Evolutionary conservation across 2,113 vertebrate genomes (phyloP).

Genomic region (Scopus umbretta): DNA sequence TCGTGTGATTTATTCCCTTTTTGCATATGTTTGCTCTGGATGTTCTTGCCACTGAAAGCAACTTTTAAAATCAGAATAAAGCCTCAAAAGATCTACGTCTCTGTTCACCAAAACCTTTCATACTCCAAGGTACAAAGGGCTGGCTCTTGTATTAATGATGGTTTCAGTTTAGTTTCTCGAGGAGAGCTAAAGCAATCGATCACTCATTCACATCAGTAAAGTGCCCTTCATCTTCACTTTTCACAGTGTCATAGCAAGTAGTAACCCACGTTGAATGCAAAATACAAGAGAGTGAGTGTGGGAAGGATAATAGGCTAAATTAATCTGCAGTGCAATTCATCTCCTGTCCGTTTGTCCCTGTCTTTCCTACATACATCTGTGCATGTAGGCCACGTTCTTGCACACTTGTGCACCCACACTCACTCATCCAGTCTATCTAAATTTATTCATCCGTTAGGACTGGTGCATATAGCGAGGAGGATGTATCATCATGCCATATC

Average conservation of each 20-base stretch:
- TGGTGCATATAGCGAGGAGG: too few relatives aligned
- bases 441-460: neutral
- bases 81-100: neutral
- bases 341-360: neutral
- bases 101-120: neutral
- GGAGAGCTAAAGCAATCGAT: neutral
- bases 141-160: neutral
- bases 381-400: neutral
- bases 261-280: neutral
- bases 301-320: neutral
- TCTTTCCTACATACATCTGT: neutral
- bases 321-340: neutral
- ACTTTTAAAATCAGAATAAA: neutral
- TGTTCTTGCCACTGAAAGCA: neutral
- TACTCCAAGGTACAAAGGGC: neutral
- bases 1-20: neutral
- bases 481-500: neutral
- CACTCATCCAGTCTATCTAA: neutral
- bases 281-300: neutral
- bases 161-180: neutral
- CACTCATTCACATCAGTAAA: conserved; percentile 10
- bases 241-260: neutral
- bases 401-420: rapidly evolving
- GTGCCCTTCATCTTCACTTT: conserved; percentile 14
- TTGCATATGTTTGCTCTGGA: neutral